Evolutionary conservation across 1,140 invertebrate genomes (phyloP).

Genomic region (Trigoniulus corallinus): DNA sequence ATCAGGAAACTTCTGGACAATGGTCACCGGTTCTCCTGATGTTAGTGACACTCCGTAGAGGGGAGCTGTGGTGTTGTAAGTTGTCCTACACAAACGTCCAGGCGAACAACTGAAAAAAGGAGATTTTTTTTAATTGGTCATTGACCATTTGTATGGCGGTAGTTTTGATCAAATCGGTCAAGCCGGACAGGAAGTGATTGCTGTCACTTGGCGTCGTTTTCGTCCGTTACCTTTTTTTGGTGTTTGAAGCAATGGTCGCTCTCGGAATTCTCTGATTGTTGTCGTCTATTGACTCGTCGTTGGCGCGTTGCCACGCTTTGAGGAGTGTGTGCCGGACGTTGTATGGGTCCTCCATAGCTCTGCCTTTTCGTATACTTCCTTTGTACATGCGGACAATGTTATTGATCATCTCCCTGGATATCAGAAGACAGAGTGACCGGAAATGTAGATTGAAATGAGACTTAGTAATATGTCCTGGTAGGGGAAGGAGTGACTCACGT

Average conservation of each 20-base stretch:
- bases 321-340: background rate
- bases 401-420: background rate
- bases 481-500: slow-evolving; percentile 33
- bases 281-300: too few species aligned
- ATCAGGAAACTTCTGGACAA: slow-evolving; percentile 86
- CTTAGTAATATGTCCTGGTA: too few species aligned
- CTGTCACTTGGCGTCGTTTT: too few species aligned
- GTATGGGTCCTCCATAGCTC: slow-evolving; percentile 1
- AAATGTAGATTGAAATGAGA: too few species aligned
- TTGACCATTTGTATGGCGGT: background rate
- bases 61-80: slow-evolving; percentile 80
- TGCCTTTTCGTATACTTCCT: background rate
- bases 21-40: slow-evolving; percentile 77
- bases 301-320: background rate
- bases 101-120: slow-evolving; percentile 33
- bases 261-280: too few species aligned
- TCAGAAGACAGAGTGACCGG: too few species aligned
- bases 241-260: too few species aligned
- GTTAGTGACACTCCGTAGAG: slow-evolving; percentile 84
- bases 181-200: slow-evolving; percentile 6
- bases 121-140: slow-evolving; percentile 8
- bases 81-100: slow-evolving; percentile 55
- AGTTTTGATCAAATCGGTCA: slow-evolving; percentile 9
- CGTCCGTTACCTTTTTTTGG: too few species aligned
- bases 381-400: background rate